Conservation (phyloP, 2,888 invertebrate genomes). For the Caenorhabditis panamensis region DNA sequence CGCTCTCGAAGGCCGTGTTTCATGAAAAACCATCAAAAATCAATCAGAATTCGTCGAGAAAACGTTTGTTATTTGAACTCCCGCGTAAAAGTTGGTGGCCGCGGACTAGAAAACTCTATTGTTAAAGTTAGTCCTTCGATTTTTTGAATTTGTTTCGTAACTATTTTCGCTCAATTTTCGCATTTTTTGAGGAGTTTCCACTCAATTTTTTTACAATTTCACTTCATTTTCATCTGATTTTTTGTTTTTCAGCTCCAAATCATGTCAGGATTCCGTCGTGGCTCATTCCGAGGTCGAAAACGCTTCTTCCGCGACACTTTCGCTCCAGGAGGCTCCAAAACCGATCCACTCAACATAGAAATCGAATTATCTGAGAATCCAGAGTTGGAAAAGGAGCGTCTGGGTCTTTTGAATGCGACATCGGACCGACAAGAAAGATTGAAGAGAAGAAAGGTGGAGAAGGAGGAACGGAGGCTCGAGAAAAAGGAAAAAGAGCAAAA, state of each 20-base stretch:
- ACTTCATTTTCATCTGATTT: background rate
- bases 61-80: background rate
- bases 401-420: conserved; percentile 22
- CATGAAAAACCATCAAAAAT: background rate
- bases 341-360: conserved; percentile 59
- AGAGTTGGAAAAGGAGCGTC: conserved; percentile 34
- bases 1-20: too few relatives aligned
- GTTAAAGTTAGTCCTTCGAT: background rate
- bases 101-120: background rate
- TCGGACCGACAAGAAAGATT: background rate
- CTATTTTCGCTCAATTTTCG: background rate
- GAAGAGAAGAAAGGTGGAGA: conserved; percentile 9
- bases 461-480: background rate
- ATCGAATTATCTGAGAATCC: conserved; percentile 38
- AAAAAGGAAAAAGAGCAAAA: background rate
- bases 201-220: background rate
- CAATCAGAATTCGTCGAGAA: background rate
- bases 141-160: conserved; percentile 3
- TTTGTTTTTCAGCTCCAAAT: background rate
- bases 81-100: conserved; percentile 11
- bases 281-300: conserved; percentile 49
- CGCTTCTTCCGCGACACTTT: conserved; percentile 46
- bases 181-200: background rate
- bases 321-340: conserved; percentile 57
- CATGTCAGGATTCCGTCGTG: conserved; percentile 42